Percentiles rank a stretch among this genome's conserved stretches.
These are phyloP conservation scores for Cerastis leucographa DNA, from an alignment of 2,888 invertebrate species.

Conservation along the genomic window DNA sequence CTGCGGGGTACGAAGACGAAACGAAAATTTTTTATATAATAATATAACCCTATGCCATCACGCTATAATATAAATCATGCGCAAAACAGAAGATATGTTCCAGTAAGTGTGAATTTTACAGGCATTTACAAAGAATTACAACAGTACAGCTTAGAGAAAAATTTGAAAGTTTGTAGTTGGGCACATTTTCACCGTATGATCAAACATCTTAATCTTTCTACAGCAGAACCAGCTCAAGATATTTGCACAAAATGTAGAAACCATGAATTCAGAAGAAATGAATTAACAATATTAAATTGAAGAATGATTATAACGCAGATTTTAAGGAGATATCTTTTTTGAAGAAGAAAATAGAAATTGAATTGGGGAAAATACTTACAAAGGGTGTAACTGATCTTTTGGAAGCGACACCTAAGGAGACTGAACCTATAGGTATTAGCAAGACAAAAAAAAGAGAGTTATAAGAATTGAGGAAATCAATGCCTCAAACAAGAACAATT, in stretches of 20 bases:
- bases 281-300: slow-evolving; percentile 12
- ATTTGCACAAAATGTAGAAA: slow-evolving; percentile 6
- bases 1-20: background rate
- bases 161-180: slow-evolving; percentile 11
- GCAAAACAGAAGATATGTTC: background rate
- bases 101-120: slow-evolving; percentile 1
- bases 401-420: too few species aligned
- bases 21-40: background rate
- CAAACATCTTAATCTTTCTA: slow-evolving; percentile 1
- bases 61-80: background rate
- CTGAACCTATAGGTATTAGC: too few species aligned
- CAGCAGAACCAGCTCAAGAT: slow-evolving; percentile 2
- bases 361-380: background rate
- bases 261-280: slow-evolving; percentile 5
- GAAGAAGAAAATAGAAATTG: slow-evolving; percentile 6
- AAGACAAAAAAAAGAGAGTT: too few species aligned
- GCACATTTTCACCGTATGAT: background rate
- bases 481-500: too few species aligned
- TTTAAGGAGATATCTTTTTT: slow-evolving; percentile 9
- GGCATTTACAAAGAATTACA: background rate
- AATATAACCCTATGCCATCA: background rate
- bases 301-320: slow-evolving; percentile 7
- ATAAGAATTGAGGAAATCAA: too few species aligned
- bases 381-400: too few species aligned
- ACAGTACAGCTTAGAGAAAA: background rate